phyloP scores from a whole-genome alignment of 2,113 vertebrate genomes.

The Sphyrna mokarran region DNA sequence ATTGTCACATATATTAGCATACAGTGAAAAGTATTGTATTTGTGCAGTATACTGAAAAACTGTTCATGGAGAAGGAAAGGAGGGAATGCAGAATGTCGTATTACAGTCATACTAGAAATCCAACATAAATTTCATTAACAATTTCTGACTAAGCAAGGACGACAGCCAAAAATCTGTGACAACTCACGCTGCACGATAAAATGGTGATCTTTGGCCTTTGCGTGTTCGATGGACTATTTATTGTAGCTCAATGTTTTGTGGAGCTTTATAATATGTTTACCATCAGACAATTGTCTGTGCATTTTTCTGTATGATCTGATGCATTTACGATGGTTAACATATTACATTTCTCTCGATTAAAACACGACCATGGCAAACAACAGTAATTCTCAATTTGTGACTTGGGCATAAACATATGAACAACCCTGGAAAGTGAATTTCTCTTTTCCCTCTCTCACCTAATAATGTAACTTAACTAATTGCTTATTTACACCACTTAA shows the following conservation, averaged over 20 bases:
- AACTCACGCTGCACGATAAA: not conserved
- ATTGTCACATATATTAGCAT: too few species aligned
- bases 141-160: not conserved
- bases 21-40: too few species aligned
- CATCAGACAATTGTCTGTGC: not conserved
- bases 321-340: not conserved
- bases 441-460: not conserved
- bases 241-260: not conserved
- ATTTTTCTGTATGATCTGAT: not conserved
- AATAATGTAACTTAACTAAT: not conserved
- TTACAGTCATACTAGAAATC: not conserved
- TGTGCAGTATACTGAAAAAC: too few species aligned
- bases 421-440: not conserved
- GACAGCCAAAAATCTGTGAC: not conserved
- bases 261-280: not conserved
- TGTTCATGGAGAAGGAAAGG: too few species aligned
- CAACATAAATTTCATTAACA: not conserved
- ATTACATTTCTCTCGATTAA: conserved; percentile 10
- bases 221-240: not conserved
- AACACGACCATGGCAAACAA: not conserved
- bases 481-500: not conserved
- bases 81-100: too few species aligned
- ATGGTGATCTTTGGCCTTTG: not conserved
- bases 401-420: not conserved
- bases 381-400: not conserved